phyloP scores from a whole-genome alignment of 2,888 invertebrate species.

The Acanthosepion esculentum region DNA sequence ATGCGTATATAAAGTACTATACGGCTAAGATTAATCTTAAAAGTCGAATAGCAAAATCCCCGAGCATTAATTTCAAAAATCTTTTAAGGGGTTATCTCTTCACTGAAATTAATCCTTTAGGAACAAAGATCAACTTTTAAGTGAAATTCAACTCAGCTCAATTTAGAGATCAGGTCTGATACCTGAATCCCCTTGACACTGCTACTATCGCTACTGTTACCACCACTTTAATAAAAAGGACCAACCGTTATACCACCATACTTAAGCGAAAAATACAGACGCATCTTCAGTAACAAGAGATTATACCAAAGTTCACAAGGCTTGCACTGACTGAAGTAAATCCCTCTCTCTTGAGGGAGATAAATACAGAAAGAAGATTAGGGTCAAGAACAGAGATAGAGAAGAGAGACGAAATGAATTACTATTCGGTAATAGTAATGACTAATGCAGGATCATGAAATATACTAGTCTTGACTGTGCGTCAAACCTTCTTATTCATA shows the following conservation, averaged over 20 bases:
- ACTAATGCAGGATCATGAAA: not conserved
- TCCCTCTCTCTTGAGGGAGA: not conserved
- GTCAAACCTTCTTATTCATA: not conserved
- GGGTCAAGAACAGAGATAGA: no score
- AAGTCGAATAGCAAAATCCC: not conserved
- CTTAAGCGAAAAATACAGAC: not conserved
- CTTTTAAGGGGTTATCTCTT: slow-evolving; percentile 17
- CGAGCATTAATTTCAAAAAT: not conserved
- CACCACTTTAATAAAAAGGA: not conserved
- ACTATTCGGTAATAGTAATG: not conserved
- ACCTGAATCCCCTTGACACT: not conserved
- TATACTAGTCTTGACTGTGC: not conserved
- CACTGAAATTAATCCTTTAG: slow-evolving; percentile 2
- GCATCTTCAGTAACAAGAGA: not conserved
- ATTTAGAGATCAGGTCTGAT: not conserved
- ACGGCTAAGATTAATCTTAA: not conserved
- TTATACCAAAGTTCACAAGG: not conserved
- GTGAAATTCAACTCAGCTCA: not conserved
- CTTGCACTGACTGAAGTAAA: not conserved
- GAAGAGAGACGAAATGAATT: no score
- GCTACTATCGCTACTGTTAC: not conserved
- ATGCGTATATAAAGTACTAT: not conserved
- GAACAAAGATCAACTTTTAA: slow-evolving; percentile 4
- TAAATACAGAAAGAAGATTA: not conserved
- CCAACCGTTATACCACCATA: not conserved